Percentiles rank a stretch among this genome's conserved stretches.
Evolutionary conservation across 1,140 invertebrate species (phyloP).

Genomic region (Psilanteris sp.): DNA sequence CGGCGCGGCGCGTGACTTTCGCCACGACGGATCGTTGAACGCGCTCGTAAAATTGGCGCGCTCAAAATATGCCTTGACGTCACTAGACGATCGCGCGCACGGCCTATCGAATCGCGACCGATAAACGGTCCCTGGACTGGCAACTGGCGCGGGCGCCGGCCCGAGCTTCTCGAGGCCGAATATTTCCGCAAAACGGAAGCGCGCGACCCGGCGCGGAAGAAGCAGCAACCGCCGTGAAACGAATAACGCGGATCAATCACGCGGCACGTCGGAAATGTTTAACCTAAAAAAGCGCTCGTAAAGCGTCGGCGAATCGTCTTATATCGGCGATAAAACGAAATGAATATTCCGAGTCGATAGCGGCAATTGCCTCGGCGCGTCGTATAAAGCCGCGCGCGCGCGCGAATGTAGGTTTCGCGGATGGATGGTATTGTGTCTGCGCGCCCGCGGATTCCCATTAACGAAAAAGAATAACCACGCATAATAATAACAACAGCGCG

Average conservation of each 20-base stretch:
- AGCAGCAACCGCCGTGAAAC: conserved; percentile 16
- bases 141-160: no score
- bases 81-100: no score
- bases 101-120: no score
- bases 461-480: background rate
- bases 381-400: no score
- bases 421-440: conserved; percentile 12
- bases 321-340: conserved; percentile 7
- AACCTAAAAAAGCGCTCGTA: conserved; percentile 6
- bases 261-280: conserved; percentile 13
- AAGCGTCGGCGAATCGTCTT: background rate
- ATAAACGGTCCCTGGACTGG: no score
- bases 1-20: conserved; percentile 40
- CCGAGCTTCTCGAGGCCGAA: no score
- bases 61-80: no score
- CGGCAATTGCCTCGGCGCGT: conserved; percentile 7
- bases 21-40: conserved; percentile 1
- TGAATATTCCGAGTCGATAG: conserved; percentile 5
- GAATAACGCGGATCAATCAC: conserved; percentile 9
- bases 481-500: background rate
- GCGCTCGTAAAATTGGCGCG: no score
- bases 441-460: conserved; percentile 2
- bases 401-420: conserved; percentile 38
- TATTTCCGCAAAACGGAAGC: no score
- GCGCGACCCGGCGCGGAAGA: no score